Percentiles rank a stretch among this genome's conserved stretches.
Evolutionary conservation across 1,140 invertebrate genomes (phyloP).

Genomic region (Panonychus citri): DNA sequence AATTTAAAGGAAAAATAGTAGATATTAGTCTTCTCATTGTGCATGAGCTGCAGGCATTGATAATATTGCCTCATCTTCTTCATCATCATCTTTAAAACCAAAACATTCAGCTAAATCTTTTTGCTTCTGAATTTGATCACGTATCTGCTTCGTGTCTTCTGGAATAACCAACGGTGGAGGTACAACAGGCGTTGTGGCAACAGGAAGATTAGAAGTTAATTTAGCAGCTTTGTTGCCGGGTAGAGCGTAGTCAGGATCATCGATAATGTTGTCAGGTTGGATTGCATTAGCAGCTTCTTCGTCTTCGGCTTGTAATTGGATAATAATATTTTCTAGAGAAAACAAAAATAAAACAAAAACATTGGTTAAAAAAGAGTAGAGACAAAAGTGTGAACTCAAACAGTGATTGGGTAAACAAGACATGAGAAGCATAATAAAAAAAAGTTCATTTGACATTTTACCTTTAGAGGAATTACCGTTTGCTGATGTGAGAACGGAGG

Average conservation of each 20-base stretch:
- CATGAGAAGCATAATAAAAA: too few relatives aligned
- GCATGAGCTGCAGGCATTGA: constrained; percentile 11
- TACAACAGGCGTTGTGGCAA: neutral
- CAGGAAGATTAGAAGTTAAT: neutral
- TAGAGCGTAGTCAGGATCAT: neutral
- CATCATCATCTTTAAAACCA: constrained; percentile 41
- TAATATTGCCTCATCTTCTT: constrained; percentile 11
- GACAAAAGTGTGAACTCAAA: too few relatives aligned
- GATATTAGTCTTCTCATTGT: too few relatives aligned
- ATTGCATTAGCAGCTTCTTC: neutral
- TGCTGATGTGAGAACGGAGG: neutral
- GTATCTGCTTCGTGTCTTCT: neutral
- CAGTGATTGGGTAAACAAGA: too few relatives aligned
- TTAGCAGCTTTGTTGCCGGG: neutral
- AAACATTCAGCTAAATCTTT: constrained; percentile 58
- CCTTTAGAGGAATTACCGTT: neutral
- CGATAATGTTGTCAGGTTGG: neutral
- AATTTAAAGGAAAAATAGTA: too few relatives aligned
- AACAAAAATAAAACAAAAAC: neutral
- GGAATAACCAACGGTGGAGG: neutral
- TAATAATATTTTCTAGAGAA: constrained; percentile 1
- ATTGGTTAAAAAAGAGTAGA: neutral
- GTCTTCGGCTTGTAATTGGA: constrained; percentile 1
- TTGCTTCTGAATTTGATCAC: constrained; percentile 22
- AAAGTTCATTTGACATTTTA: too few relatives aligned